A percentile compares a stretch with the other conserved stretches of the same genome.
Conservation (phyloP, 1,140 invertebrate species). For the Neodiprion fabricii region DNA sequence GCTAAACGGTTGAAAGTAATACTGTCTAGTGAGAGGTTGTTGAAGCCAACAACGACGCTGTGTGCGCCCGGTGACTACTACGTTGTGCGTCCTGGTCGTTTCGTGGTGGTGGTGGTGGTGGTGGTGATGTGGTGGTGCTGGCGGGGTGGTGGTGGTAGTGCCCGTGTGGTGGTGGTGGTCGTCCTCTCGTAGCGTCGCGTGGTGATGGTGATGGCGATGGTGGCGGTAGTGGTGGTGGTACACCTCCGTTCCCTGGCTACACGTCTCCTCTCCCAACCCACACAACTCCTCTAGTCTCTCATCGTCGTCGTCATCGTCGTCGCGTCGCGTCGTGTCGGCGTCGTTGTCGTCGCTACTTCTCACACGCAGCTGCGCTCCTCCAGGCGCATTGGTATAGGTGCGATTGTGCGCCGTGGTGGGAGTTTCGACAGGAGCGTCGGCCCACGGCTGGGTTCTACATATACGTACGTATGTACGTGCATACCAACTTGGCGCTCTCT, state of each 20-base stretch:
- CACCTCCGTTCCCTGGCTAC: conserved; percentile 27
- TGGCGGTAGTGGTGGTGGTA: neutral
- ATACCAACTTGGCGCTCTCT: conserved; percentile 14
- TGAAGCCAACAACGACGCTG: conserved; percentile 43
- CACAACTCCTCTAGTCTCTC: conserved; percentile 35
- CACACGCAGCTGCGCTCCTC: conserved; percentile 1
- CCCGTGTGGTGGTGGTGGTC: conserved; percentile 31
- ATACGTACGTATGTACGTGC: conserved; percentile 16
- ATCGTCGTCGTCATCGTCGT: conserved; percentile 29
- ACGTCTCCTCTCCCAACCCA: neutral
- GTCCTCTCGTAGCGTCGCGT: conserved; percentile 26
- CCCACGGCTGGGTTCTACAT: conserved; percentile 3
- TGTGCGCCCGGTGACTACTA: conserved; percentile 30
- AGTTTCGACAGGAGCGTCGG: conserved; percentile 17
- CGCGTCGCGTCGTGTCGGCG: conserved; percentile 26
- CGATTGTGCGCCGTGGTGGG: conserved; percentile 6
- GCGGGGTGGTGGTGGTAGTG: conserved; percentile 49
- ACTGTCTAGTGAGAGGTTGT: conserved; percentile 56
- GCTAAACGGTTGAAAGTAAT: conserved; percentile 56
- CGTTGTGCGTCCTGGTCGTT: conserved; percentile 16
- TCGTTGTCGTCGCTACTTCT: conserved; percentile 15
- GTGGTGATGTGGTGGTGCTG: conserved; percentile 7
- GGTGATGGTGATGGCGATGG: neutral
- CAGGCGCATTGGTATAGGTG: conserved; percentile 7
- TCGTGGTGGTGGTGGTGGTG: neutral